These are phyloP conservation scores for Pristionchus entomophagus DNA, from an alignment of 2,888 invertebrate genomes.

Conservation along the genomic window DNA sequence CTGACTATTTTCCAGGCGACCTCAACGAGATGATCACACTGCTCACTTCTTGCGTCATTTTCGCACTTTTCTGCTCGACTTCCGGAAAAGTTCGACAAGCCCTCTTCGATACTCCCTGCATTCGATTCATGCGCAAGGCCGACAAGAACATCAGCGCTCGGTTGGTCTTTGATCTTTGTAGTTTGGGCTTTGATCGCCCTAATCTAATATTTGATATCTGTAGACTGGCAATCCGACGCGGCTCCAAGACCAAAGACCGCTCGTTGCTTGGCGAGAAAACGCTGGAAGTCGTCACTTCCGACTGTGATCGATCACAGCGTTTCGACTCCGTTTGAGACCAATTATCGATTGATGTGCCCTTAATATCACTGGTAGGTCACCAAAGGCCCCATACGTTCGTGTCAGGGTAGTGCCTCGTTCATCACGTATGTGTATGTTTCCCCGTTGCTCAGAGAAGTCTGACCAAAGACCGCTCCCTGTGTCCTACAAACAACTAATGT, in stretches of 20 bases:
- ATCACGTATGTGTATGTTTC: not conserved
- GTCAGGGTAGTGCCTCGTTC: not conserved
- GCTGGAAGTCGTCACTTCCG: slow-evolving; percentile 37
- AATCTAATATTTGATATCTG: not conserved
- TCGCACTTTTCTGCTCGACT: slow-evolving; percentile 70
- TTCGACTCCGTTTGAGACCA: slow-evolving; percentile 8
- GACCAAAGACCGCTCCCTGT: not conserved
- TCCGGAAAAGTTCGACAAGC: slow-evolving; percentile 58
- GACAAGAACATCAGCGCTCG: slow-evolving; percentile 3
- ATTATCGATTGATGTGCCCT: not conserved
- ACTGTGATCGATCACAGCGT: not conserved
- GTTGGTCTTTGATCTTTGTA: not conserved
- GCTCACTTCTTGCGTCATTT: slow-evolving; percentile 70
- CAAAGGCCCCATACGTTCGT: not conserved
- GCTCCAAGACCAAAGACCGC: not conserved
- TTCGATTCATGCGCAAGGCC: slow-evolving; percentile 49
- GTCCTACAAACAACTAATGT: too few species aligned
- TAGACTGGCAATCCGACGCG: slow-evolving; percentile 7
- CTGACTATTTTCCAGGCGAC: slow-evolving; percentile 57
- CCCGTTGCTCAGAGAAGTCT: not conserved
- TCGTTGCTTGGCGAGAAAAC: slow-evolving; percentile 13
- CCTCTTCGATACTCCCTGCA: slow-evolving; percentile 56
- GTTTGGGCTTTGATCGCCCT: not conserved
- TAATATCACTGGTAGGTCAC: not conserved
- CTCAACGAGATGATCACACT: slow-evolving; percentile 71